Conservation (phyloP, 1,140 invertebrate genomes). For the Maniola jurtina region DNA sequence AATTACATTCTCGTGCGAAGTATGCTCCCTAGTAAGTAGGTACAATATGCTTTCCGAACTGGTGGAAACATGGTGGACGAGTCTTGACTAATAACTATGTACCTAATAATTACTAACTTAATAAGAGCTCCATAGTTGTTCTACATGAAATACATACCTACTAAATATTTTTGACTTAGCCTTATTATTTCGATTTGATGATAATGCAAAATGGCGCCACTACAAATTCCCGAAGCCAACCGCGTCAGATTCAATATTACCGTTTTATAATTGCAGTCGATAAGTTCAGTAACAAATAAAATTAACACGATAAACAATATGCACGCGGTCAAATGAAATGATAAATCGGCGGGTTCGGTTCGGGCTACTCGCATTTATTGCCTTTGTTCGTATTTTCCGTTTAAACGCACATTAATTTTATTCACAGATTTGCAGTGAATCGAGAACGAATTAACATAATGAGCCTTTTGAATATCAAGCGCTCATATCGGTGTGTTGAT, state of each 20-base stretch:
- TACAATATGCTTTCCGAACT: too few relatives aligned
- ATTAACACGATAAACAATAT: constrained; percentile 75
- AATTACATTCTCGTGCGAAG: too few relatives aligned
- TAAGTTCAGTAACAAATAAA: constrained; percentile 70
- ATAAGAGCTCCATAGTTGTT: too few relatives aligned
- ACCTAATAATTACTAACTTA: too few relatives aligned
- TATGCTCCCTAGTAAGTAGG: too few relatives aligned
- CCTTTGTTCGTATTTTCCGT: constrained; percentile 71
- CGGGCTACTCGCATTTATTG: constrained; percentile 61
- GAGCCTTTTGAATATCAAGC: constrained; percentile 49
- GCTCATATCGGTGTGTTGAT: constrained; percentile 31
- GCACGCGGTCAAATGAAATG: constrained; percentile 62
- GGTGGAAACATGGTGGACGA: too few relatives aligned
- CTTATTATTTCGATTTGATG: background rate
- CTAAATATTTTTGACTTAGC: too few relatives aligned
- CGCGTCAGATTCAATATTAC: constrained; percentile 55
- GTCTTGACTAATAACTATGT: too few relatives aligned
- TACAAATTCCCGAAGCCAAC: background rate
- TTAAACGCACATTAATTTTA: constrained; percentile 75
- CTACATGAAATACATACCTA: too few relatives aligned
- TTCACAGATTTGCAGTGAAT: constrained; percentile 73
- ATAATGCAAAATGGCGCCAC: background rate
- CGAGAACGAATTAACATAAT: constrained; percentile 74
- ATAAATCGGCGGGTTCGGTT: constrained; percentile 59
- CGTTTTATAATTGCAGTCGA: constrained; percentile 65